Base-by-base conservation (phyloP, 2,113 vertebrate genomes). In the Semnornis frantzii region DNA sequence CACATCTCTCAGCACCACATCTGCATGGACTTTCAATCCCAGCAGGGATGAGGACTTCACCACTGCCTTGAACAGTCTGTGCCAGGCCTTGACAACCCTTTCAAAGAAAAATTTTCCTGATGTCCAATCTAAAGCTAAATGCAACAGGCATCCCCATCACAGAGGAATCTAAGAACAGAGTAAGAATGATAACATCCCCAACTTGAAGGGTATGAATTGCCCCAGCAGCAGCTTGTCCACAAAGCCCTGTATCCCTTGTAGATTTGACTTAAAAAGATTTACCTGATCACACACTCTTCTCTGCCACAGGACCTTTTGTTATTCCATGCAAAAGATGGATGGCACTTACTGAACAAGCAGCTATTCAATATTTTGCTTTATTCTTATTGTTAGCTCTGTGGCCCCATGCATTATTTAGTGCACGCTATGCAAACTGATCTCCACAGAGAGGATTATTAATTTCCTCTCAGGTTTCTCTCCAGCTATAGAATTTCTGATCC, bases 331-430 rank as follows among this genome's bases (percentile, higher is more conserved):
- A 18, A 65, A 92, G 78, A 87, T 30, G 59, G 81, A 92, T 65
- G 27, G 70, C 11, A 34, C 55, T 76, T 55, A n/a, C n/a, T n/a
- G 57, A 39, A 71, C 6, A 30, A 63, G 76, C 89, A 94, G 79
- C 85, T 58, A 34, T 39, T 83, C 79, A 68, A 54, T 87, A 89
- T 70, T 87, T 87, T 77, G 79, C 18, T 94, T 93, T 93, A 93
- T 85, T 82, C 46, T 50, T 5, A 55, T 78, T 57, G 12, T 73
- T 64, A 42, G 50, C 46, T 65, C 54, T 1, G 0, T 52, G 39
- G 34, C 74, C 78, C 71, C 28, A 74, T 93, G 64, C 72, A 94
- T 96, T 91, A 94, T 96, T 95, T 72, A 91, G 78, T 23, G 37
- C 69, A 39, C 0, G 0, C 69, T 44, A 64, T 33, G 82, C 85